Evolutionary conservation across 2,113 vertebrate species (phyloP), one percentile per base, ranked within the genome.

Genomic region (Aspiorhynchus laticeps): DNA sequence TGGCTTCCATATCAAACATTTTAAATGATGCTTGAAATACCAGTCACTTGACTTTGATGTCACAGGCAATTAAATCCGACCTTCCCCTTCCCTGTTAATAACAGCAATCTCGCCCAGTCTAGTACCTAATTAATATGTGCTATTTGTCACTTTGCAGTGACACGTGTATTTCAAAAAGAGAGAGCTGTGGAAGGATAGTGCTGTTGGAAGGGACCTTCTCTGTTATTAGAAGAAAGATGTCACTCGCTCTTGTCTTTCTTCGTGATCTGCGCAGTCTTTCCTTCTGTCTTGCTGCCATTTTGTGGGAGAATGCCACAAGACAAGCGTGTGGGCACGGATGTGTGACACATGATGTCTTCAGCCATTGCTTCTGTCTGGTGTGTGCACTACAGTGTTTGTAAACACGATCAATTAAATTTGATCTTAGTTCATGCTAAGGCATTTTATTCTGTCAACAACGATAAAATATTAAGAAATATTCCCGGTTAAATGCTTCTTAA

Each of bases 21-120:
- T 99, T 98, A 99, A 99, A 99, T 99, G 97, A 98, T 98, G 97
- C 98, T 99, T 98, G 97, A 99, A 99, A 98, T 98, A 98, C 97
- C 97, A 99, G 96, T 98, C 97, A 98, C 97, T 99, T 99, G 98
- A 98, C 98, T 99, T 98, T 98, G 97, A 98, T 98, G 97, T 99
- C 97, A 99, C 97, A 99, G 97, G 97, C 97, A 99, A 99, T 99
- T 99, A 99, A 98, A 98, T 98, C 97, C 97, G 97, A 96, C 97
- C 97, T 97, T 98, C 96, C 96, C 96, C 96, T 97, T 93, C 96
- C 95, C 96, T 93, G 97, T 98, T 99, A 99, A 98, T 99, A 99
- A 99, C 98, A 97, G 97, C 98, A 98, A 98, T 99, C 97, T 97
- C 95, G 96, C 97, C 96, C 96, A 95, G 96, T 97, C 97, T 97